phyloP scores from a whole-genome alignment of 2,797 vertebrate genomes.

The Acrossocheilus fasciatus region DNA sequence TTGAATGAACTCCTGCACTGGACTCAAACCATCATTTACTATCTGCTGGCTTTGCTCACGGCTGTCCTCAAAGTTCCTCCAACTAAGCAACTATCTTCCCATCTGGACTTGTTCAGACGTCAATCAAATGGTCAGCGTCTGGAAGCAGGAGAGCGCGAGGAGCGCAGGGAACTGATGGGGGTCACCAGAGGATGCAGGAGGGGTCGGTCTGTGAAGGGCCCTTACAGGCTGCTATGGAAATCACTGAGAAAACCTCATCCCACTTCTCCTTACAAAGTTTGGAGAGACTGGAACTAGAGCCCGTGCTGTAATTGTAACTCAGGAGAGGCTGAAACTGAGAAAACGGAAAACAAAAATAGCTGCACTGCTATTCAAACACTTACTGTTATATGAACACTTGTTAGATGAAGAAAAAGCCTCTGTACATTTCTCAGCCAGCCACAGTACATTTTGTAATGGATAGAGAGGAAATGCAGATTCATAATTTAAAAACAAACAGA shows the following conservation, averaged over 20 bases:
- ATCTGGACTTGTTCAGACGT: slow-evolving; percentile 71
- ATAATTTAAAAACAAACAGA: not conserved
- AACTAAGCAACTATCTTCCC: slow-evolving; percentile 76
- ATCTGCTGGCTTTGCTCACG: not conserved
- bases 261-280: slow-evolving; percentile 23
- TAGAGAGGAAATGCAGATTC: too few species aligned
- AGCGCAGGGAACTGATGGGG: slow-evolving; percentile 21
- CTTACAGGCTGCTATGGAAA: slow-evolving; percentile 62
- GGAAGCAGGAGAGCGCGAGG: not conserved
- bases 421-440: not conserved
- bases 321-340: slow-evolving; percentile 9
- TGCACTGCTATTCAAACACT: not conserved
- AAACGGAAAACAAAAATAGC: slow-evolving; percentile 5
- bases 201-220: slow-evolving; percentile 61
- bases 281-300: slow-evolving; percentile 58
- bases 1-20: not conserved
- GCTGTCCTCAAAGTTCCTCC: slow-evolving; percentile 71
- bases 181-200: slow-evolving; percentile 56
- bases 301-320: slow-evolving; percentile 64
- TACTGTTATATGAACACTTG: not conserved
- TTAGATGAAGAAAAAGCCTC: not conserved
- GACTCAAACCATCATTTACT: not conserved
- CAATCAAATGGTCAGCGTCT: slow-evolving; percentile 72
- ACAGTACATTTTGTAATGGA: too few species aligned
- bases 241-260: slow-evolving; percentile 56